Evolutionary conservation across 1,140 invertebrate species (phyloP).

Genomic region (Glomeris maerens): DNA sequence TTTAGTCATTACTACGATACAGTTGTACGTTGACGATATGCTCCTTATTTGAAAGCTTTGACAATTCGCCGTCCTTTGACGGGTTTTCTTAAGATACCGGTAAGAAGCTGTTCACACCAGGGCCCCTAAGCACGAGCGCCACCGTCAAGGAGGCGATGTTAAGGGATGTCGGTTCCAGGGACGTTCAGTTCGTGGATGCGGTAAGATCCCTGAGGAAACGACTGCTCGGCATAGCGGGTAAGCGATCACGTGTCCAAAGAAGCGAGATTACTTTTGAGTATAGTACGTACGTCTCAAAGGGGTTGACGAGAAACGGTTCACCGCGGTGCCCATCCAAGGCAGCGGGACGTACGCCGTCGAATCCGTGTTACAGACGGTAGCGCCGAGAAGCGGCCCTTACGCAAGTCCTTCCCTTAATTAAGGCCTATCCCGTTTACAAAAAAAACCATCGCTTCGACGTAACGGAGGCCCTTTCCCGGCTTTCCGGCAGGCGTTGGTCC

Average conservation of each 20-base stretch:
- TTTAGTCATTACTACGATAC: no score
- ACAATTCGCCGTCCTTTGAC: no score
- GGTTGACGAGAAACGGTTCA: constrained; percentile 27
- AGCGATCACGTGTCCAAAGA: constrained; percentile 4
- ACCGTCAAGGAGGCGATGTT: constrained; percentile 34
- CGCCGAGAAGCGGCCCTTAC: constrained; percentile 22
- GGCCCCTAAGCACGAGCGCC: constrained; percentile 33
- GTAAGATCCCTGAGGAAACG: constrained; percentile 29
- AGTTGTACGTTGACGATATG: no score
- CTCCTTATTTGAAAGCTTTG: no score
- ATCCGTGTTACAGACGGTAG: constrained; percentile 32
- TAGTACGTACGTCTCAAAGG: constrained; percentile 22
- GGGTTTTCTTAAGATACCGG: no score
- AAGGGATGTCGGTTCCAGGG: constrained; percentile 36
- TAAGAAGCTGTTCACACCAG: constrained; percentile 38
- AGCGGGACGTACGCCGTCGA: constrained; percentile 38
- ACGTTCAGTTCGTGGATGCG: constrained; percentile 32
- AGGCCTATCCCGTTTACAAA: no score
- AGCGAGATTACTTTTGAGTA: no score
- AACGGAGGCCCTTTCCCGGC: no score
- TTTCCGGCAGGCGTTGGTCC: constrained; percentile 30
- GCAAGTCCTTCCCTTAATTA: no score
- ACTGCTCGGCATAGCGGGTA: constrained; percentile 35
- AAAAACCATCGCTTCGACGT: no score
- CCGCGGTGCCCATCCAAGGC: constrained; percentile 35